phyloP scores from a whole-genome alignment of 2,797 vertebrate genomes.

The Myotis myotis region DNA sequence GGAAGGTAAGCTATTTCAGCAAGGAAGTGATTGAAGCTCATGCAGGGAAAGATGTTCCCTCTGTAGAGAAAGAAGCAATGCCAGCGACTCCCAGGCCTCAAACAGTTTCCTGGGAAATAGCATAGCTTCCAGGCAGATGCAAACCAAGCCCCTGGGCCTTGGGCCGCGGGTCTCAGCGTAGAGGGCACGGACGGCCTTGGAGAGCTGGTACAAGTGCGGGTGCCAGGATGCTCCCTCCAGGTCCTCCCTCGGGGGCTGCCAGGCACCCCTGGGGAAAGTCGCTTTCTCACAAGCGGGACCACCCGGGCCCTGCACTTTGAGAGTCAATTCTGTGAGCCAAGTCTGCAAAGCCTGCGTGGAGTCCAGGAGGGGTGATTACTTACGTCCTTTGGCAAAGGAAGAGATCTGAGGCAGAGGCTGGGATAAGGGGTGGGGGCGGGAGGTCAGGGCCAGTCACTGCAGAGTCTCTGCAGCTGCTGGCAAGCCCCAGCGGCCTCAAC shows the following conservation, averaged over 20 bases:
- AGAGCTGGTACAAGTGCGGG: neutral
- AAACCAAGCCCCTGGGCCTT: neutral
- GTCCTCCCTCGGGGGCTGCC: neutral
- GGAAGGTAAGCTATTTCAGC: neutral
- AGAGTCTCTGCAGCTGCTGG: neutral
- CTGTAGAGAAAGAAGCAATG: neutral
- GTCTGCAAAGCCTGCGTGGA: neutral
- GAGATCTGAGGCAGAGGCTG: neutral
- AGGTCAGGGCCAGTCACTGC: neutral
- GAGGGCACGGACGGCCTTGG: neutral
- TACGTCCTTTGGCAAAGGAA: neutral
- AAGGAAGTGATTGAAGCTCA: neutral
- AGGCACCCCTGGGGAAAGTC: neutral
- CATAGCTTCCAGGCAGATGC: neutral
- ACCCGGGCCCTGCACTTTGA: neutral
- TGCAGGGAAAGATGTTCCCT: neutral
- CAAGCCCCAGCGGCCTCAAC: neutral
- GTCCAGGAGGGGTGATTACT: neutral
- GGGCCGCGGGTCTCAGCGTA: neutral
- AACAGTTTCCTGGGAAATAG: neutral
- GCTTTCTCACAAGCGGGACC: neutral
- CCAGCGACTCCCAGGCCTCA: neutral
- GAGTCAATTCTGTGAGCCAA: neutral
- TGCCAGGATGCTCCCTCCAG: neutral
- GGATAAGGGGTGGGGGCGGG: no score